Evolutionary conservation across 2,888 invertebrate species (phyloP).

Genomic region (Trichopoda pennipes): DNA sequence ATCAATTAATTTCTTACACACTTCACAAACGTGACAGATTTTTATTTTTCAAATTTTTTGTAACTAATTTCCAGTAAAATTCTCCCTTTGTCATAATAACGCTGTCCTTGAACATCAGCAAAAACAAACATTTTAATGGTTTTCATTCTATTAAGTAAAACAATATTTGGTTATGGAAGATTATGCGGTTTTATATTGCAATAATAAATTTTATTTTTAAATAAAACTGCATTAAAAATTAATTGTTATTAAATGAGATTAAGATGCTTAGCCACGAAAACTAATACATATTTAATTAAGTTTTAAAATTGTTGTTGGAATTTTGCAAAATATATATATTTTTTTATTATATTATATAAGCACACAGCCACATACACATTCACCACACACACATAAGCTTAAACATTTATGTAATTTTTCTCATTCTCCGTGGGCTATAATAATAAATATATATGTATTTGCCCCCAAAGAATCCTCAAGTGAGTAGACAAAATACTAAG

Average conservation of each 20-base stretch:
- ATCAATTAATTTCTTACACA: too few species aligned
- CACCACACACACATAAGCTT: not conserved
- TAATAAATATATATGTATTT: not conserved
- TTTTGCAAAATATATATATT: too few species aligned
- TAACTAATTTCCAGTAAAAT: slow-evolving; percentile 6
- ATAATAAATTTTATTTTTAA: not conserved
- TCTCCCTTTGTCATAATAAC: not conserved
- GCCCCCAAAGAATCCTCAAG: not conserved
- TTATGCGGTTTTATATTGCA: slow-evolving; percentile 27
- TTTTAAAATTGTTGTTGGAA: not conserved
- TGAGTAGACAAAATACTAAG: not conserved
- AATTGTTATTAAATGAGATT: not conserved
- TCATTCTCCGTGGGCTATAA: not conserved
- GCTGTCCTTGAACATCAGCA: slow-evolving; percentile 6
- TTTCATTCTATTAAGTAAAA: not conserved
- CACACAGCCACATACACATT: not conserved
- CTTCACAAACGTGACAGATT: too few species aligned
- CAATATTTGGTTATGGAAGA: slow-evolving; percentile 22
- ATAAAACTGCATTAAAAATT: slow-evolving; percentile 6
- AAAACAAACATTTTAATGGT: not conserved
- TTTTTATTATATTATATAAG: not conserved
- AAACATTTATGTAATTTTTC: not conserved
- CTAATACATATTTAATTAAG: not conserved
- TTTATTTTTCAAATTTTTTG: not conserved
- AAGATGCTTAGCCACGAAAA: not conserved